Evolutionary conservation across 2,888 invertebrate genomes (phyloP).

Genomic region (Apotomis capreana): DNA sequence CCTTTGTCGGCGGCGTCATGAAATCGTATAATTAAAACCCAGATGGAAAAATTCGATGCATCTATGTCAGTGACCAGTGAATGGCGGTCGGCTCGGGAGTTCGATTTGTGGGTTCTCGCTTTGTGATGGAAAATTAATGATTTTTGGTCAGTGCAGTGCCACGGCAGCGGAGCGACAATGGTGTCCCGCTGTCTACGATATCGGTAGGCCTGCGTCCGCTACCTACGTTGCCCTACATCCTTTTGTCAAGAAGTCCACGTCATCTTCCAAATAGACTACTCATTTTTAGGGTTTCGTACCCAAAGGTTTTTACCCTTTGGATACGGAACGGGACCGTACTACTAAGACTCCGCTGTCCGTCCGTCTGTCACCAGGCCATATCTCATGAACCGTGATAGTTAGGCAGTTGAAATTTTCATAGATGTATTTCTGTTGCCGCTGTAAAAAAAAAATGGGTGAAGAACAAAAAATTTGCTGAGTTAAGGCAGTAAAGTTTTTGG

Average conservation of each 20-base stretch:
- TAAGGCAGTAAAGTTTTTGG: no score
- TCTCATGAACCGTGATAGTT: no score
- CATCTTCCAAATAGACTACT: slow-evolving; percentile 49
- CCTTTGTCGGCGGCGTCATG: slow-evolving; percentile 49
- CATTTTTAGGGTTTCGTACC: not conserved
- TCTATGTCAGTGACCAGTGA: slow-evolving; percentile 76
- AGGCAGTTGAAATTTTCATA: no score
- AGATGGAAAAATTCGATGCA: slow-evolving; percentile 65
- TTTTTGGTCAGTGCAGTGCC: slow-evolving; percentile 77
- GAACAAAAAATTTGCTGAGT: no score
- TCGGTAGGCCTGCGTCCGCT: slow-evolving; percentile 71
- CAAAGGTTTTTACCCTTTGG: no score
- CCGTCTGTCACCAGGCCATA: no score
- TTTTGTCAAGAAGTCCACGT: slow-evolving; percentile 77
- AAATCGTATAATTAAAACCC: slow-evolving; percentile 72
- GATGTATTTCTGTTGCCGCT: no score
- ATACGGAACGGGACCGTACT: no score
- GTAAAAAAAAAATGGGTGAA: no score
- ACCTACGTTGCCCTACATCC: slow-evolving; percentile 74
- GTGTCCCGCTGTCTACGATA: slow-evolving; percentile 81
- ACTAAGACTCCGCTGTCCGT: no score
- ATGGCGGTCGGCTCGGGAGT: slow-evolving; percentile 69
- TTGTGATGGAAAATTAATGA: slow-evolving; percentile 83
- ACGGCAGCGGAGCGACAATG: slow-evolving; percentile 79
- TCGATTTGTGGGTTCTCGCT: slow-evolving; percentile 82